phyloP scores from a whole-genome alignment of 2,113 vertebrate species.

The Siniperca knerii region DNA sequence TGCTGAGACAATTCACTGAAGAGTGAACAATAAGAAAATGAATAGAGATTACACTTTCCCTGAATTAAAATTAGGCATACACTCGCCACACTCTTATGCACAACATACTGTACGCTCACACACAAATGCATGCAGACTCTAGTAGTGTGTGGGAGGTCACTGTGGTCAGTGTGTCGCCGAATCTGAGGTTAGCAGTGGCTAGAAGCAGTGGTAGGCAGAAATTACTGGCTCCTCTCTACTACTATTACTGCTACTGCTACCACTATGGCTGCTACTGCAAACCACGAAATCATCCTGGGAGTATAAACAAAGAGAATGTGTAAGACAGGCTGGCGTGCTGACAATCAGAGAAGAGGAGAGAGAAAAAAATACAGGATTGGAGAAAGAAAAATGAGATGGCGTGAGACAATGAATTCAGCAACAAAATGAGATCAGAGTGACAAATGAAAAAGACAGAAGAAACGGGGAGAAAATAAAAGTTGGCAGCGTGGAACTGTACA shows the following conservation, averaged over 20 bases:
- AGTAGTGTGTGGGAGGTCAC: constrained; percentile 66
- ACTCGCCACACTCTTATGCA: constrained; percentile 2
- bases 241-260: constrained; percentile 52
- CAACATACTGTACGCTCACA: constrained; percentile 4
- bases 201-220: constrained; percentile 55
- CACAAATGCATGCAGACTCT: constrained; percentile 41
- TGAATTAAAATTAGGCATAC: neutral
- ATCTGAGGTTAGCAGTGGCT: constrained; percentile 67
- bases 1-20: neutral
- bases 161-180: constrained; percentile 71
- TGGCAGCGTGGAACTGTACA: neutral
- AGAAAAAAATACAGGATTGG: neutral
- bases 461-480: neutral
- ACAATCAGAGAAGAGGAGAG: neutral
- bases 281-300: constrained; percentile 46
- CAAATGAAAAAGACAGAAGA: neutral
- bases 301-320: constrained; percentile 31
- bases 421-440: neutral
- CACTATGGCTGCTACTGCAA: constrained; percentile 47
- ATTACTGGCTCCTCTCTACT: constrained; percentile 60
- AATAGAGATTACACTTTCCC: constrained; percentile 6
- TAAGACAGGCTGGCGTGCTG: neutral
- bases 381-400: neutral
- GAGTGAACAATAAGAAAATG: neutral
- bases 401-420: neutral